phyloP scores from a whole-genome alignment of 1,140 invertebrate genomes.

The Tachypleus tridentatus region DNA sequence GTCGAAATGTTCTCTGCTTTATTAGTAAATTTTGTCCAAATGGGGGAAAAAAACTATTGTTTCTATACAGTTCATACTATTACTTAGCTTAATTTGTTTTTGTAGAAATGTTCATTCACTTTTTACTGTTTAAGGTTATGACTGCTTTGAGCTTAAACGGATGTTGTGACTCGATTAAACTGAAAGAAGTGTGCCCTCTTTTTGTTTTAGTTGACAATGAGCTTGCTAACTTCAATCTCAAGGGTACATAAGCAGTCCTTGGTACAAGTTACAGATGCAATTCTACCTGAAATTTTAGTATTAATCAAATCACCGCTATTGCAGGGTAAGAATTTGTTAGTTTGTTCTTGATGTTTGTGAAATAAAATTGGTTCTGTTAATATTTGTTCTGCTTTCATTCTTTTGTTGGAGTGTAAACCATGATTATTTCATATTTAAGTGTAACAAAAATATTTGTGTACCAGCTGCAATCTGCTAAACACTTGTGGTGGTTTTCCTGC shows the following conservation, averaged over 20 bases:
- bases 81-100: not conserved
- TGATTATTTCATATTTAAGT: too few species aligned
- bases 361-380: not conserved
- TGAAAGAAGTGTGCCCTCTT: slow-evolving; percentile 5
- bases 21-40: too few species aligned
- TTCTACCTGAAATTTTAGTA: slow-evolving; percentile 71
- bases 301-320: slow-evolving; percentile 83
- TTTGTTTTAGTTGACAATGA: slow-evolving; percentile 34
- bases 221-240: slow-evolving; percentile 39
- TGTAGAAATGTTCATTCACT: slow-evolving; percentile 1
- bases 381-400: too few species aligned
- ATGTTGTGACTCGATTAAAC: not conserved
- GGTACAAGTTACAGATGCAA: slow-evolving; percentile 36
- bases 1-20: too few species aligned
- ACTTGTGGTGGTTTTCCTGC: too few species aligned
- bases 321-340: slow-evolving; percentile 39
- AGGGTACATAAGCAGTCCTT: slow-evolving; percentile 36
- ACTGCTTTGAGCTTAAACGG: too few species aligned
- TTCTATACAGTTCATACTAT: too few species aligned
- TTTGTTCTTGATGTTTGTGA: not conserved
- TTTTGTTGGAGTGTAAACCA: too few species aligned
- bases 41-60: too few species aligned
- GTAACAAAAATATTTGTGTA: too few species aligned
- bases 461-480: too few species aligned
- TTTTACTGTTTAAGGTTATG: slow-evolving; percentile 2